phyloP scores from a whole-genome alignment of 2,113 vertebrate species.

The Falcunculus frontatus region DNA sequence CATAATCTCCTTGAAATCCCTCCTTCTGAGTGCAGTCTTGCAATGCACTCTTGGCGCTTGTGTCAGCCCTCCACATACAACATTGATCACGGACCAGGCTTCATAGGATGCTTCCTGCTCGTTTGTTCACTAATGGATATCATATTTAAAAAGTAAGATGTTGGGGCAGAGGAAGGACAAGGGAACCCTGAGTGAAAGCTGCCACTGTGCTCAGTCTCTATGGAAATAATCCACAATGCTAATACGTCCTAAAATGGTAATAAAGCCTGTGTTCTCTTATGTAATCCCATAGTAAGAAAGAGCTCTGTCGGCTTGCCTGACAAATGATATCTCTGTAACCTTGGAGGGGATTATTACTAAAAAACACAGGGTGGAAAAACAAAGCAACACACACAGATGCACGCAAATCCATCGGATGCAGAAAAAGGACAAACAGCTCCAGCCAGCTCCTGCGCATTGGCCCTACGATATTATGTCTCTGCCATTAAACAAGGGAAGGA shows the following conservation, averaged over 20 bases:
- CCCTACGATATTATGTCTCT: background rate
- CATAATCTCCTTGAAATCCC: background rate
- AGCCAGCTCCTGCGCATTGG: background rate
- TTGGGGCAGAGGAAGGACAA: accelerated
- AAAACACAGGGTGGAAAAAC: slow-evolving; percentile 12
- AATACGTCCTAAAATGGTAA: slow-evolving; percentile 60
- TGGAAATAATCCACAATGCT: slow-evolving; percentile 64
- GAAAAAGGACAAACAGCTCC: slow-evolving; percentile 20
- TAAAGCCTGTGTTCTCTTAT: slow-evolving; percentile 64
- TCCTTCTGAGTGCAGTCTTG: background rate
- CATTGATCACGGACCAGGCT: background rate
- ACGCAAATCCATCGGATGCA: background rate
- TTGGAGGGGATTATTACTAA: slow-evolving; percentile 62
- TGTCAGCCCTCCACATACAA: background rate
- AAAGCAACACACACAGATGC: background rate
- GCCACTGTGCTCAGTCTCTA: background rate
- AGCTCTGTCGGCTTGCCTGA: slow-evolving; percentile 55
- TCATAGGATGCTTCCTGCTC: background rate
- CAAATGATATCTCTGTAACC: slow-evolving; percentile 63
- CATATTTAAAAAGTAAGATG: background rate
- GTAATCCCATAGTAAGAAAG: slow-evolving; percentile 64
- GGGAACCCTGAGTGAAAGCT: background rate
- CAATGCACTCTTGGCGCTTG: background rate
- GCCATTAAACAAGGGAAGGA: background rate
- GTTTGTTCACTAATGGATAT: background rate